A percentile compares a stretch with the other conserved stretches of the same genome.
These are phyloP conservation scores for Ridgeia piscesae DNA, from an alignment of 1,140 invertebrate species.

Conservation along the genomic window DNA sequence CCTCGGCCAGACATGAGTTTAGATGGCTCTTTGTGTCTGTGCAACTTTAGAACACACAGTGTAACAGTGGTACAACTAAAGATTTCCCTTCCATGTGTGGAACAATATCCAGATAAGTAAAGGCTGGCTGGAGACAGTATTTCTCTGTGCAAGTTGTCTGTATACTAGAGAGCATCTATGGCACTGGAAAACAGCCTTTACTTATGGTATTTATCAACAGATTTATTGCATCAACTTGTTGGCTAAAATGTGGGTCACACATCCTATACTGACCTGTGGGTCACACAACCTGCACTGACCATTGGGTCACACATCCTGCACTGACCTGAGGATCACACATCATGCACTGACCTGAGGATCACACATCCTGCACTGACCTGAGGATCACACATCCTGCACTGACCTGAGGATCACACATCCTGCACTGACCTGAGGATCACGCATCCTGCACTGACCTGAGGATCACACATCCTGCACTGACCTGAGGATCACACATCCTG, in stretches of 20 bases:
- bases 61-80: too few relatives aligned
- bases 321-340: conserved; percentile 37
- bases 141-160: not conserved
- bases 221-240: not conserved
- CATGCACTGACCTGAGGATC: too few relatives aligned
- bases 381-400: not conserved
- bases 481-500: conserved; percentile 32
- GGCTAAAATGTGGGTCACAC: not conserved
- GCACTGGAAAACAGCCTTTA: not conserved
- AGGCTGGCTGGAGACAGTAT: not conserved
- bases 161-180: not conserved
- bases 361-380: too few relatives aligned
- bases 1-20: conserved; percentile 61
- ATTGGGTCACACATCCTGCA: not conserved
- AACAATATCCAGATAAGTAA: not conserved
- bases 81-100: too few relatives aligned
- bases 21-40: conserved; percentile 12
- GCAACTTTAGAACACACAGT: too few relatives aligned
- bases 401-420: conserved; percentile 37
- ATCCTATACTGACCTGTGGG: too few relatives aligned
- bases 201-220: not conserved
- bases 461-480: conserved; percentile 27
- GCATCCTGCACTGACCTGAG: too few relatives aligned
- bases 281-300: too few relatives aligned
- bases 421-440: too few relatives aligned